Conservation (phyloP, 1,140 invertebrate species). For the Platyscapa corneri region DNA sequence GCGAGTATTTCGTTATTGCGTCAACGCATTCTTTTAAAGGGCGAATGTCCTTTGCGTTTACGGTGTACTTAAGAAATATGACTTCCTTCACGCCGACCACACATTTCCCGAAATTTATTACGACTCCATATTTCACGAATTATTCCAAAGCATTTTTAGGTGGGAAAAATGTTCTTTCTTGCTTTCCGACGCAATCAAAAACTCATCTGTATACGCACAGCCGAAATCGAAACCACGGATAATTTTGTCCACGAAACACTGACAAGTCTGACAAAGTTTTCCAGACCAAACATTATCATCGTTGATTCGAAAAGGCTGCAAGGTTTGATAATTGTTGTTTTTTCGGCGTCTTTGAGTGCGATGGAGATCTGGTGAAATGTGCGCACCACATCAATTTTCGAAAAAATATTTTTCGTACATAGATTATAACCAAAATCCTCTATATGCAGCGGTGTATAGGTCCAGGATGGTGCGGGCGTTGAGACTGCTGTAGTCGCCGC, state of each 20-base stretch:
- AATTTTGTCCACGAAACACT: neutral
- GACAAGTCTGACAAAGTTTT: neutral
- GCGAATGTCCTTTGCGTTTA: neutral
- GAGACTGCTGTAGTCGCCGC: too few species aligned
- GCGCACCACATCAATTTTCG: constrained; percentile 67
- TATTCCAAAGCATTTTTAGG: constrained; percentile 9
- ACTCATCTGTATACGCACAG: neutral
- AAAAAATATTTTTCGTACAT: neutral
- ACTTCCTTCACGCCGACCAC: constrained; percentile 48
- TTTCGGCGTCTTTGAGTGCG: constrained; percentile 48
- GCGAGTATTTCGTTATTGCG: constrained; percentile 52
- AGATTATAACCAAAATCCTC: constrained; percentile 41
- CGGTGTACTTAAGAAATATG: neutral
- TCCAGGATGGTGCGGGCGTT: too few species aligned
- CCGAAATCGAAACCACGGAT: neutral
- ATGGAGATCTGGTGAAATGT: constrained; percentile 69
- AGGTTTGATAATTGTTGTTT: constrained; percentile 5
- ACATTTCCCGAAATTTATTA: constrained; percentile 54
- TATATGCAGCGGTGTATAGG: too few species aligned
- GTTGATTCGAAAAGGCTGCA: neutral
- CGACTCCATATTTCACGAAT: constrained; percentile 3
- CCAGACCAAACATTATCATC: constrained; percentile 54
- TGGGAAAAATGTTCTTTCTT: constrained; percentile 46
- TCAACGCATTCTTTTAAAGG: constrained; percentile 28
- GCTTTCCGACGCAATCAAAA: neutral